Evolutionary conservation across 1,140 invertebrate species (phyloP), one percentile per base, ranked within the genome.

Genomic region (Orchesella cincta): DNA sequence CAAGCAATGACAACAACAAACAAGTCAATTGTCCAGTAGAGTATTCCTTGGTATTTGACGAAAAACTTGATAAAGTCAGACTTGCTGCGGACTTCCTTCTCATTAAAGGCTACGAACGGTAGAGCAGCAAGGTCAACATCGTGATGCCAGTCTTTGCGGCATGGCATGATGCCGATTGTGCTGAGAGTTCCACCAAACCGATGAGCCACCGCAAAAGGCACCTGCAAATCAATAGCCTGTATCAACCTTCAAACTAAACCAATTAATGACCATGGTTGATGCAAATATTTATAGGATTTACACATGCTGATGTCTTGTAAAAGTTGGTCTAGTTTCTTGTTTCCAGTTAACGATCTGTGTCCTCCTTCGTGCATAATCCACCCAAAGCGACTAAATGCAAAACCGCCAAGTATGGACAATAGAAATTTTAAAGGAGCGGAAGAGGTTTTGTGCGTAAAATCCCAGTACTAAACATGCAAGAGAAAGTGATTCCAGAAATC

Each of bases 311-410:
- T 12, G 54, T 70, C 18, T n/a, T 77, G 20, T 28, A 78, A 67
- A 18, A 75, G 16, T 14, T 36, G 1, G 33, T 78, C 77, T 31
- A 78, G 29, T 52, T 52, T 74, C 8, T 29, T 51, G 1, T 31
- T 26, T 5, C 57, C 57, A 8, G 73, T 74, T 1, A 78, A 14
- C 5, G 77, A 78, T 12, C 70, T 5, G 51, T 78, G 77, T 1
- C 77, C 77, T 1, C 31, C 73, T 54, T 78, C 77, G 46, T 78
- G 77, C 8, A 1, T 1, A 18, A 76, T 14, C 57, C 57, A 64
- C 5, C 8, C 57, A 23, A n/a, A n/a, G 5, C 57, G 57, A 23
- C 57, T 29, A 12, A 29, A 23, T n/a, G n/a, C 8, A n/a, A 64
- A 23, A 8, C n/a, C 57, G 57, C n/a, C 5, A 8, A n/a, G 28